Conservation (phyloP, 2,797 vertebrate species). For the Picus viridis region DNA sequence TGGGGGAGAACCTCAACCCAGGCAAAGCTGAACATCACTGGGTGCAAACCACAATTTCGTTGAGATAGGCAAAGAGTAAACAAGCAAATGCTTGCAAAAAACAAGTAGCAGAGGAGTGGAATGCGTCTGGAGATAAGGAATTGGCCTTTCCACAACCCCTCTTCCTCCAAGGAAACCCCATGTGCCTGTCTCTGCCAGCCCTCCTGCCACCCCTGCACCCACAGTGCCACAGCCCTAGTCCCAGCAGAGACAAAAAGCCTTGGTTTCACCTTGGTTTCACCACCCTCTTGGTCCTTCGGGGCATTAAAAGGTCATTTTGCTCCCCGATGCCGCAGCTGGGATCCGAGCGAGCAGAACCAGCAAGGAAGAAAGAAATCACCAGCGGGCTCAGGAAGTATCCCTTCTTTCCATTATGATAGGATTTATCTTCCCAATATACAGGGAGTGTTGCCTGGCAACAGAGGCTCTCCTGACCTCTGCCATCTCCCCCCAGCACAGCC, state of each 20-base stretch:
- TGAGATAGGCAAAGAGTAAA: not conserved
- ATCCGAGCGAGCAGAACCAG: not conserved
- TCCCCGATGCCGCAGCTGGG: not conserved
- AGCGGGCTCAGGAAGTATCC: not conserved
- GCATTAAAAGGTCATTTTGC: not conserved
- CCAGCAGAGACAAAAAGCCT: not conserved
- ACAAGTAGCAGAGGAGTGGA: not conserved
- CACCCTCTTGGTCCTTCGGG: not conserved
- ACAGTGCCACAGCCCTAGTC: not conserved
- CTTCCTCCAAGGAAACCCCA: not conserved
- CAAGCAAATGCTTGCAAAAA: slow-evolving; percentile 1
- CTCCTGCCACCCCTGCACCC: not conserved
- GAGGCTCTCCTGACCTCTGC: not conserved
- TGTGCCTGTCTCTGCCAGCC: not conserved
- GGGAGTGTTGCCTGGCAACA: slow-evolving; percentile 69
- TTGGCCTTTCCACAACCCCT: not conserved
- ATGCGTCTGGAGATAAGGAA: not conserved
- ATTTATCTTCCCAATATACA: slow-evolving; percentile 56
- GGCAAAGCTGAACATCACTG: not conserved
- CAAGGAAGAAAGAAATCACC: slow-evolving; percentile 11
- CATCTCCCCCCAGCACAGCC: slow-evolving; percentile 35
- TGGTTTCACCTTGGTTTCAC: not conserved
- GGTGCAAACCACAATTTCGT: rapidly evolving
- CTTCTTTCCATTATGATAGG: slow-evolving; percentile 46
- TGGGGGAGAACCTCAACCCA: not conserved